Evolutionary conservation across 2,888 invertebrate genomes (phyloP).

Genomic region (Amphiduros pacificus): DNA sequence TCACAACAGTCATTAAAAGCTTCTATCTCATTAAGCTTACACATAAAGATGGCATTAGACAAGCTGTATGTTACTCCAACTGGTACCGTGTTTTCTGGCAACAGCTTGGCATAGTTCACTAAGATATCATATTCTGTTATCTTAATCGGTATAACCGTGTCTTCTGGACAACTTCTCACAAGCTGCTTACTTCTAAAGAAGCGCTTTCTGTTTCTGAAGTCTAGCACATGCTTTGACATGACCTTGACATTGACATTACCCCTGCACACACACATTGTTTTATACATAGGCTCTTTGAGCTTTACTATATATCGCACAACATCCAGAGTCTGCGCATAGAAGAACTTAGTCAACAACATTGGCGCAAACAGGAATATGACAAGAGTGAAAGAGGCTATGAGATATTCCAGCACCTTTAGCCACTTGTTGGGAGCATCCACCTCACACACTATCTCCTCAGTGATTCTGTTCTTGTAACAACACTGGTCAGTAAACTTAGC

Average conservation of each 20-base stretch:
- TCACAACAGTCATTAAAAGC: constrained; percentile 30
- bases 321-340: constrained; percentile 24
- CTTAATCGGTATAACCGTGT: constrained; percentile 24
- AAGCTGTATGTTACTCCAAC: constrained; percentile 26
- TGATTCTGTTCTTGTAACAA: constrained; percentile 13
- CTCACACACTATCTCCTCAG: constrained; percentile 9
- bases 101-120: constrained; percentile 29
- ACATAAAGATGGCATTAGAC: constrained; percentile 25
- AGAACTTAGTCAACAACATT: constrained; percentile 42
- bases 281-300: constrained; percentile 30
- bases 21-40: constrained; percentile 26
- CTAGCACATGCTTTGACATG: constrained; percentile 14
- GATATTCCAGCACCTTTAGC: constrained; percentile 47
- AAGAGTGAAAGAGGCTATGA: constrained; percentile 44
- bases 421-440: constrained; percentile 33
- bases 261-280: constrained; percentile 20
- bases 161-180: constrained; percentile 20
- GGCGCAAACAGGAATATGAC: constrained; percentile 49
- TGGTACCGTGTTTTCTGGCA: constrained; percentile 28
- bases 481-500: constrained; percentile 31
- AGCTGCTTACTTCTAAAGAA: constrained; percentile 20
- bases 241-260: neutral
- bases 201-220: constrained; percentile 17
- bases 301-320: constrained; percentile 39
- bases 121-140: constrained; percentile 26